These are phyloP conservation scores for Myotis yumanensis DNA, from an alignment of 2,113 vertebrate genomes.

Conservation along the genomic window DNA sequence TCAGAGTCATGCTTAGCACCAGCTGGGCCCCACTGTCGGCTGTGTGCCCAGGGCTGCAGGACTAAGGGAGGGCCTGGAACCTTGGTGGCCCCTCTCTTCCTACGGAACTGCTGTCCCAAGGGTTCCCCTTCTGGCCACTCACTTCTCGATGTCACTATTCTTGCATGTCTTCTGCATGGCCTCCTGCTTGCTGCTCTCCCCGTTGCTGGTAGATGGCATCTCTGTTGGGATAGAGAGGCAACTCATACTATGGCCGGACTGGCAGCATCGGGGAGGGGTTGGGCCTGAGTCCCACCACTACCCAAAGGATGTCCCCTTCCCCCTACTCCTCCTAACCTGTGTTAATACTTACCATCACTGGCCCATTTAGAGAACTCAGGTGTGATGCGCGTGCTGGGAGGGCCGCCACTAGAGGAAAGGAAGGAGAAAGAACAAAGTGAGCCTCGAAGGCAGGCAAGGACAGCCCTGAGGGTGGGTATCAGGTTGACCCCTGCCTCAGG, in stretches of 20 bases:
- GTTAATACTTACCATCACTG: slow-evolving; percentile 91
- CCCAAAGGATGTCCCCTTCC: not conserved
- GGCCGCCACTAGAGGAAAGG: slow-evolving; percentile 89
- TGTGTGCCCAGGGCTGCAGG: slow-evolving; percentile 61
- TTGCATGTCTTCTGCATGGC: slow-evolving; percentile 97
- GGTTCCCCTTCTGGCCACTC: slow-evolving; percentile 76
- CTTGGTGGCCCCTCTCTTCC: slow-evolving; percentile 19
- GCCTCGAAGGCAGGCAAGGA: not conserved
- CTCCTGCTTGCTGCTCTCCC: slow-evolving; percentile 96
- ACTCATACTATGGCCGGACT: slow-evolving; percentile 30
- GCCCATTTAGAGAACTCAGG: slow-evolving; percentile 99
- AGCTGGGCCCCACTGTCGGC: slow-evolving; percentile 78
- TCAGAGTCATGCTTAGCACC: slow-evolving; percentile 82
- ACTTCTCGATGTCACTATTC: slow-evolving; percentile 99
- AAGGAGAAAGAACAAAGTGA: slow-evolving; percentile 19
- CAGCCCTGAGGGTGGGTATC: not conserved
- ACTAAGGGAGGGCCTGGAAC: slow-evolving; percentile 47
- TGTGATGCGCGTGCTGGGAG: slow-evolving; percentile 97
- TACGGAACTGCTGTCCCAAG: not conserved
- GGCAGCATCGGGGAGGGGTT: not conserved
- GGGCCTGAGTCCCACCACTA: not conserved
- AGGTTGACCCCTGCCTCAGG: not conserved
- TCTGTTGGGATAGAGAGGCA: slow-evolving; percentile 78
- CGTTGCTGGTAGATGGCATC: slow-evolving; percentile 99
- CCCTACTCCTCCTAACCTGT: not conserved